Conservation (phyloP, 2,888 invertebrate species). For the Epistrophe grossulariae region DNA sequence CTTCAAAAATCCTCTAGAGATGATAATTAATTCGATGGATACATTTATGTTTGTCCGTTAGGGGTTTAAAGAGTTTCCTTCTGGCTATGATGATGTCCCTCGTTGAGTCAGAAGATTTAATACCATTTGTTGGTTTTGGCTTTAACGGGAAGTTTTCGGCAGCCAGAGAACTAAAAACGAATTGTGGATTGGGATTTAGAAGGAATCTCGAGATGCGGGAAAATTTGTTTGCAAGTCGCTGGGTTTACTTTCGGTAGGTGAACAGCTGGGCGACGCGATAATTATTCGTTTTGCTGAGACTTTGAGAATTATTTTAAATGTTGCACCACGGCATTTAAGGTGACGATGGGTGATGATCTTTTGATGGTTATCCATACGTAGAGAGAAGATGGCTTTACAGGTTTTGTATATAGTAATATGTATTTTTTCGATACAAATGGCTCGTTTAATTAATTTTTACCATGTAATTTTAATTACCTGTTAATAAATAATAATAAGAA, state of each 20-base stretch:
- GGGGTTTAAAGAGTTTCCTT: slow-evolving; percentile 81
- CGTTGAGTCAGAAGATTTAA: slow-evolving; percentile 31
- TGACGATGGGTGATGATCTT: slow-evolving; percentile 78
- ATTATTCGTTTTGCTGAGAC: slow-evolving; percentile 79
- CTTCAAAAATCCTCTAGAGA: slow-evolving; percentile 79
- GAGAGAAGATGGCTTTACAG: background rate
- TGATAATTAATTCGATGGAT: slow-evolving; percentile 79
- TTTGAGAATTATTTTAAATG: slow-evolving; percentile 80
- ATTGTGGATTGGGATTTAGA: slow-evolving; percentile 79
- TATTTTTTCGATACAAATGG: slow-evolving; percentile 46
- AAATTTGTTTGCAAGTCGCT: slow-evolving; percentile 81
- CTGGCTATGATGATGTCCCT: slow-evolving; percentile 80
- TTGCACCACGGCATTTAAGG: slow-evolving; percentile 77
- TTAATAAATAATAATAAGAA: too few species aligned
- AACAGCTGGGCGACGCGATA: background rate
- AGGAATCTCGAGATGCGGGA: slow-evolving; percentile 80
- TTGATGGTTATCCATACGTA: slow-evolving; percentile 78
- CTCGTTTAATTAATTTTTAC: too few species aligned
- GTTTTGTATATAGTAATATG: background rate
- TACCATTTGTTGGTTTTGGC: slow-evolving; percentile 78
- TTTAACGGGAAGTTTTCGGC: slow-evolving; percentile 79
- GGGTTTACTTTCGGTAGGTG: slow-evolving; percentile 77
- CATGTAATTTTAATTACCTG: too few species aligned
- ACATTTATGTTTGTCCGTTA: slow-evolving; percentile 80
- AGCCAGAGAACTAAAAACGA: slow-evolving; percentile 82